Evolutionary conservation across 2,797 vertebrate species (phyloP).

Genomic region (Hapalemur alaotrensis): DNA sequence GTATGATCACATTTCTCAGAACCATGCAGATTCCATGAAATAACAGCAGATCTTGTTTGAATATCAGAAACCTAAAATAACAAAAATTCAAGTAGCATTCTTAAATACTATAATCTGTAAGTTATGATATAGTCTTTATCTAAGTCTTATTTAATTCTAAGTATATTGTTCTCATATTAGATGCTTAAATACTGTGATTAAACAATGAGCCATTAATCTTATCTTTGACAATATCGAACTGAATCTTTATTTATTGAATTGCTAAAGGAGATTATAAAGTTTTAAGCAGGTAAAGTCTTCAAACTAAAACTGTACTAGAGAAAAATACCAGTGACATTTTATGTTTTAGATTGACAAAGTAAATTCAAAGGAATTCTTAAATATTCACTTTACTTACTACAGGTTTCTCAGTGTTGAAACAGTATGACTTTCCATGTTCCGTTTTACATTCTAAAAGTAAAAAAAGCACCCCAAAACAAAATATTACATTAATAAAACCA

Average conservation of each 20-base stretch:
- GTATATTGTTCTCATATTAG: background rate
- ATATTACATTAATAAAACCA: constrained; percentile 24
- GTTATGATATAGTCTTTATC: background rate
- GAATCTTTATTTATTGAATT: background rate
- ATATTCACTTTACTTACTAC: constrained; percentile 82
- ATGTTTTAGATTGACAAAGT: constrained; percentile 34
- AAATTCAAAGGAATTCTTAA: constrained; percentile 39
- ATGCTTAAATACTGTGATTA: constrained; percentile 7
- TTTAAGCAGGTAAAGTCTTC: background rate
- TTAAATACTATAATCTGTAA: constrained; percentile 51
- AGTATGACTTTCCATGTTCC: constrained; percentile 83
- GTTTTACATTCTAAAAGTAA: constrained; percentile 84
- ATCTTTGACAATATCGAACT: background rate
- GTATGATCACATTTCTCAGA: constrained; percentile 82
- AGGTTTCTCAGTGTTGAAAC: constrained; percentile 84
- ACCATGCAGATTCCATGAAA: constrained; percentile 86
- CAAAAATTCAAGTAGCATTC: background rate
- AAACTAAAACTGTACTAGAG: background rate
- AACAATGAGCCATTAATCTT: background rate
- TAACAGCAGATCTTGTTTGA: constrained; percentile 85
- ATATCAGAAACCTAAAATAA: constrained; percentile 86
- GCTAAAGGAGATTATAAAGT: constrained; percentile 13
- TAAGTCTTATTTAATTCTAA: background rate
- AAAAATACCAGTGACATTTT: background rate
- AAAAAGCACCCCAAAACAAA: constrained; percentile 63